Conservation (phyloP, 2,888 invertebrate species). For the Apotomis betuletana region DNA sequence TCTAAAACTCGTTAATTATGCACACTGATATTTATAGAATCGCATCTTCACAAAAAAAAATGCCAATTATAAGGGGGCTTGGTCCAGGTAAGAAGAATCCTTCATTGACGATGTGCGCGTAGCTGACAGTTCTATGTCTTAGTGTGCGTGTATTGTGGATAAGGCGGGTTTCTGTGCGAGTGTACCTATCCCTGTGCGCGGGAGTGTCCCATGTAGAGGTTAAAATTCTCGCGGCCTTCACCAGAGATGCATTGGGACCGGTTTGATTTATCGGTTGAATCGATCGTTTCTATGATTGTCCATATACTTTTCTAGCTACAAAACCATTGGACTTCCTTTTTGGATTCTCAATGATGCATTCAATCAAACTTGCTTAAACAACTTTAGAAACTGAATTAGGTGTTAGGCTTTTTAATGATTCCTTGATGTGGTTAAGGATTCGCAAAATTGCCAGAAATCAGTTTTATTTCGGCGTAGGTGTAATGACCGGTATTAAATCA, state of each 20-base stretch:
- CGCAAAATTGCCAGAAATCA: constrained; percentile 9
- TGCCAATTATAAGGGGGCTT: constrained; percentile 54
- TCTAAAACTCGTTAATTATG: constrained; percentile 29
- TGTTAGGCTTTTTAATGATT: not conserved
- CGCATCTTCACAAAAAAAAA: constrained; percentile 61
- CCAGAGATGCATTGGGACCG: constrained; percentile 77
- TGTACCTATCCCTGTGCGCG: constrained; percentile 66
- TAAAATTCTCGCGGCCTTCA: constrained; percentile 78
- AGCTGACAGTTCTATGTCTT: constrained; percentile 51
- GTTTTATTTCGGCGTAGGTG: constrained; percentile 18
- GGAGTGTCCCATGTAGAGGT: constrained; percentile 74
- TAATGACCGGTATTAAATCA: constrained; percentile 32
- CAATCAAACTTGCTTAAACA: not conserved
- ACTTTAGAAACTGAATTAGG: not conserved
- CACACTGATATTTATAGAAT: constrained; percentile 61
- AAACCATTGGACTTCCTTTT: constrained; percentile 18
- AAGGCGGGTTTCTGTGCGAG: constrained; percentile 59
- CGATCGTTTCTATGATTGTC: constrained; percentile 51
- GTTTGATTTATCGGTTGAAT: constrained; percentile 64
- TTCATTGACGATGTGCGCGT: constrained; percentile 52
- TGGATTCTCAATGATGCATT: not conserved
- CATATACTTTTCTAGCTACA: constrained; percentile 29
- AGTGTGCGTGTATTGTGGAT: constrained; percentile 50
- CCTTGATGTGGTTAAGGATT: not conserved
- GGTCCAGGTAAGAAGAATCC: constrained; percentile 70